Conservation (phyloP, 1,140 invertebrate genomes). For the Ostrea edulis region DNA sequence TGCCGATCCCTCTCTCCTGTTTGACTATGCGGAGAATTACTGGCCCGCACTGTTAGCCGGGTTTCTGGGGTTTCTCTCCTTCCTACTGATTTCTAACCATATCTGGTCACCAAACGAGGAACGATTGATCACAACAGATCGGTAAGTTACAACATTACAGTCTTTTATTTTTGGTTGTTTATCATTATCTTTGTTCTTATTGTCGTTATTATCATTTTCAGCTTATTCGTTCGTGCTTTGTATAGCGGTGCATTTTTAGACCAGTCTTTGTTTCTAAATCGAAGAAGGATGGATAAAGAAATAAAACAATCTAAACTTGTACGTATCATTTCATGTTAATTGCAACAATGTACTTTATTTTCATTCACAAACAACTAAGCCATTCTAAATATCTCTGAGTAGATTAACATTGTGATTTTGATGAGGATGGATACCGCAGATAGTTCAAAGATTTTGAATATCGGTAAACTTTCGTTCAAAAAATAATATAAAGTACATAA, state of each 20-base stretch:
- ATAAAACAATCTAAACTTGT: conserved; percentile 44
- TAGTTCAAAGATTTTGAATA: too few species aligned
- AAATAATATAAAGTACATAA: too few species aligned
- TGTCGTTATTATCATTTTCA: background rate
- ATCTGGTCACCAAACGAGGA: conserved; percentile 99
- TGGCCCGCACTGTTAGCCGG: conserved; percentile 55
- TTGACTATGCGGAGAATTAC: conserved; percentile 18
- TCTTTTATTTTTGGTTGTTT: background rate
- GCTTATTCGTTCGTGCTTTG: background rate
- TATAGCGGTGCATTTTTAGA: conserved; percentile 3
- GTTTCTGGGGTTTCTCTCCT: conserved; percentile 92
- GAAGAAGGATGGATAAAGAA: conserved; percentile 53
- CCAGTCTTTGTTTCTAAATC: conserved; percentile 20
- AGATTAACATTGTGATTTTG: too few species aligned
- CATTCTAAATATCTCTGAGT: too few species aligned
- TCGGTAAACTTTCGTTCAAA: too few species aligned
- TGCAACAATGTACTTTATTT: too few species aligned
- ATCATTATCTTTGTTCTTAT: background rate
- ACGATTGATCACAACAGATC: conserved; percentile 96
- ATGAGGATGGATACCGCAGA: too few species aligned
- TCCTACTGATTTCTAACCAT: conserved; percentile 96
- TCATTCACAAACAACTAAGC: too few species aligned
- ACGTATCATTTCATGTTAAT: background rate
- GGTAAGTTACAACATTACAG: conserved; percentile 77
- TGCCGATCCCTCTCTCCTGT: conserved; percentile 50